phyloP scores from a whole-genome alignment of 1,140 invertebrate genomes.

The Kradibia gibbosae region DNA sequence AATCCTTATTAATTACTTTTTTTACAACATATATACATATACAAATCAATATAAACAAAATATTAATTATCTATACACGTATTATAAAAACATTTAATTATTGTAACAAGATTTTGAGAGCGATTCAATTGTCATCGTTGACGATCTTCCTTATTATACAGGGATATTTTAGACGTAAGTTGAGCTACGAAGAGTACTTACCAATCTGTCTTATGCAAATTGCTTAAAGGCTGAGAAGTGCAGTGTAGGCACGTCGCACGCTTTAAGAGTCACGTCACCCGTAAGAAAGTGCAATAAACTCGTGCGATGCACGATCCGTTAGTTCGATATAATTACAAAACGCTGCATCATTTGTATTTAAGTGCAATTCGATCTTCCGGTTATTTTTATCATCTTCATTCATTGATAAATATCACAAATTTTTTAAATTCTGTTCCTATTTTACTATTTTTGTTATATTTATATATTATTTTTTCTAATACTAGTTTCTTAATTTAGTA shows the following conservation, averaged over 20 bases:
- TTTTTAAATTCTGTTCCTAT: too few species aligned
- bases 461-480: too few species aligned
- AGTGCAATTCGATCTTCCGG: not conserved
- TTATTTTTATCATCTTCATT: slow-evolving; percentile 12
- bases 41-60: too few species aligned
- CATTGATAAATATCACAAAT: too few species aligned
- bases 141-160: not conserved
- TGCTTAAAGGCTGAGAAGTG: slow-evolving; percentile 18
- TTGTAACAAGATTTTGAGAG: not conserved
- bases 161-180: not conserved
- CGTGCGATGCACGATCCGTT: not conserved
- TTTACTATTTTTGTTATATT: too few species aligned
- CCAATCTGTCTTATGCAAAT: slow-evolving; percentile 47
- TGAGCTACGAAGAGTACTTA: slow-evolving; percentile 28
- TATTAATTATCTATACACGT: too few species aligned
- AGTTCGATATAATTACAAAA: slow-evolving; percentile 34
- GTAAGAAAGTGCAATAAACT: slow-evolving; percentile 37
- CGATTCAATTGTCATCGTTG: slow-evolving; percentile 2
- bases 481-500: too few species aligned
- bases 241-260: not conserved
- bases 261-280: not conserved
- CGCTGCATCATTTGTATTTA: slow-evolving; percentile 12
- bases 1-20: too few species aligned
- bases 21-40: too few species aligned
- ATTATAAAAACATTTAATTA: too few species aligned